Evolutionary conservation across 2,888 invertebrate genomes (phyloP).

Genomic region (Patella depressa): DNA sequence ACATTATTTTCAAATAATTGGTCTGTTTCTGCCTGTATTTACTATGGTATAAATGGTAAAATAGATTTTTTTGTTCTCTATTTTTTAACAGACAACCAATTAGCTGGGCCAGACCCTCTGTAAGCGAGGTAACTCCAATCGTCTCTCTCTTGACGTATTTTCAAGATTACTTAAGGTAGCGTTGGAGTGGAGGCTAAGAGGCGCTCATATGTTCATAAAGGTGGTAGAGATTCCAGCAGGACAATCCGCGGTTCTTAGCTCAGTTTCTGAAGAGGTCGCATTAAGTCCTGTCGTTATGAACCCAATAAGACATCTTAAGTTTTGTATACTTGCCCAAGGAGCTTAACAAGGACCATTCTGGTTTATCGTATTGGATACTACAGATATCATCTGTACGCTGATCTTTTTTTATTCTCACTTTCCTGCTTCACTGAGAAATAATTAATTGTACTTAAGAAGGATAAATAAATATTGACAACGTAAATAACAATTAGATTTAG

Average conservation of each 20-base stretch:
- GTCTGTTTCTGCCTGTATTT: neutral
- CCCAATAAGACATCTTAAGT: constrained; percentile 7
- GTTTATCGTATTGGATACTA: neutral
- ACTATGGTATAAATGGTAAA: neutral
- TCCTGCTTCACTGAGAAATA: too few species aligned
- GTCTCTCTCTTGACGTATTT: neutral
- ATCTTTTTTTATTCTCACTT: too few species aligned
- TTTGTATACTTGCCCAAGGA: constrained; percentile 7
- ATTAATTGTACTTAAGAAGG: too few species aligned
- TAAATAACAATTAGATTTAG: too few species aligned
- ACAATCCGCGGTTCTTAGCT: neutral
- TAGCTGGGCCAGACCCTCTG: neutral
- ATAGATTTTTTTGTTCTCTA: constrained; percentile 7
- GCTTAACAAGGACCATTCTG: neutral
- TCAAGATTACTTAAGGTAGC: neutral
- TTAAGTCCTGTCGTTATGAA: neutral
- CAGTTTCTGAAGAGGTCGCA: neutral
- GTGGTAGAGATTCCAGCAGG: neutral
- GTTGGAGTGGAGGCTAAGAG: neutral
- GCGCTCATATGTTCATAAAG: neutral
- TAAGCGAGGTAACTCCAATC: neutral
- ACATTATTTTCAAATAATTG: too few species aligned
- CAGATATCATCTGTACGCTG: too few species aligned
- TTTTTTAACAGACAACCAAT: constrained; percentile 2
- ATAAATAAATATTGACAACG: too few species aligned